These are phyloP conservation scores for Platichthys stellatus DNA, from an alignment of 2,113 vertebrate genomes.

Conservation along the genomic window DNA sequence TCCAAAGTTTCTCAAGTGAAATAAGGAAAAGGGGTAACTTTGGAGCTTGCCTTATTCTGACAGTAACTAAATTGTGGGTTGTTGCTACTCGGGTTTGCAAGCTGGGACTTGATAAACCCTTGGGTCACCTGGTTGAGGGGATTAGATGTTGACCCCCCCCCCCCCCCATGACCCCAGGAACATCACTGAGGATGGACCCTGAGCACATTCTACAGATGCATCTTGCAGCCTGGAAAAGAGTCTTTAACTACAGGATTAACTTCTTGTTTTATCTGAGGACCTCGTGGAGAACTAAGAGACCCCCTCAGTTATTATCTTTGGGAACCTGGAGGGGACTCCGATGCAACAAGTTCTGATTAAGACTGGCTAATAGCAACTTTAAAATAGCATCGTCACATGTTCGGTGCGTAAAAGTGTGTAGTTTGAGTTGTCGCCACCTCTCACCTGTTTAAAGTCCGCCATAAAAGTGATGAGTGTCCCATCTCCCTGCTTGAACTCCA, in stretches of 20 bases:
- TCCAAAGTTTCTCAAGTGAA: not conserved
- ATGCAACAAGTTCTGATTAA: not conserved
- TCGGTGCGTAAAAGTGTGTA: not conserved
- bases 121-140: not conserved
- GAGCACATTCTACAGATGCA: too few species aligned
- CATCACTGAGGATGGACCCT: not conserved
- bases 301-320: not conserved
- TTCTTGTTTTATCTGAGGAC: not conserved
- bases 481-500: slow-evolving; percentile 92
- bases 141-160: too few species aligned
- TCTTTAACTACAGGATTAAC: not conserved
- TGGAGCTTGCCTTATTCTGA: not conserved
- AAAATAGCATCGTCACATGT: not conserved
- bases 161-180: not conserved
- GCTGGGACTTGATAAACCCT: not conserved
- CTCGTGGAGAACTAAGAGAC: not conserved
- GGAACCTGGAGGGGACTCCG: not conserved
- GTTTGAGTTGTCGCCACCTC: slow-evolving; percentile 11
- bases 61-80: not conserved
- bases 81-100: not conserved
- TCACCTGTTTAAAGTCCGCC: slow-evolving; percentile 94
- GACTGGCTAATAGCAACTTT: not conserved
- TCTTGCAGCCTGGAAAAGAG: too few species aligned
- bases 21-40: not conserved
- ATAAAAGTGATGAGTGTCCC: slow-evolving; percentile 91